Conservation (phyloP, 92 coral and sea anemone genomes). For the Pocillopora meandrina region DNA sequence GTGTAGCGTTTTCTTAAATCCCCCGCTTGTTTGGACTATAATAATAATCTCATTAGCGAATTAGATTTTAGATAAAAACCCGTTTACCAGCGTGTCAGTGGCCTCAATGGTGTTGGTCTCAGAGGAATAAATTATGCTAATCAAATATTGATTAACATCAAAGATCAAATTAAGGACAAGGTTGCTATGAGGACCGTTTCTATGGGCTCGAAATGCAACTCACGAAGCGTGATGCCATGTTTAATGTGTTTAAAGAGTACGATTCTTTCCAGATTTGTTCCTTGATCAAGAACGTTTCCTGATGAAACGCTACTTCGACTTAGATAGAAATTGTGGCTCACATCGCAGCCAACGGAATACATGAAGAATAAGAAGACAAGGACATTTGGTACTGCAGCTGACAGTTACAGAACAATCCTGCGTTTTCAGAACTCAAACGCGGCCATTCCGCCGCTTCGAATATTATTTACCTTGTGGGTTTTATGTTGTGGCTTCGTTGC, state of each 20-base stretch:
- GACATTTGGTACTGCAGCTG: neutral
- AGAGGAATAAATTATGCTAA: conserved; percentile 29
- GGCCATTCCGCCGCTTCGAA: conserved; percentile 16
- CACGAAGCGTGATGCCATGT: conserved; percentile 19
- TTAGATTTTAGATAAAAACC: neutral
- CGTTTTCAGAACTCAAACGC: neutral
- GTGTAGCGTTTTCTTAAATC: neutral
- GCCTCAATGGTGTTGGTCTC: conserved; percentile 2
- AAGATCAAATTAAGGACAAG: neutral
- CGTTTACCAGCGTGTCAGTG: neutral
- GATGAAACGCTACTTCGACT: conserved; percentile 23
- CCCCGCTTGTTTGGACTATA: neutral
- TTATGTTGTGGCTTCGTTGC: conserved; percentile 25
- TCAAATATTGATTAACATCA: conserved; percentile 22
- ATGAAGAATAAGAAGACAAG: conserved; percentile 37
- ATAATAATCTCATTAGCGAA: neutral
- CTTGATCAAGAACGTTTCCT: conserved; percentile 4
- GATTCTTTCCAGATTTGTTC: conserved; percentile 20
- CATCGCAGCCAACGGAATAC: neutral
- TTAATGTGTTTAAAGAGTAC: conserved; percentile 11
- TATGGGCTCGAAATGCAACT: conserved; percentile 21
- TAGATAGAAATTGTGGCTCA: conserved; percentile 2
- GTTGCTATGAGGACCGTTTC: conserved; percentile 39
- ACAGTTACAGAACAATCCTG: conserved; percentile 12
- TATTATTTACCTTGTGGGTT: conserved; percentile 37